These are phyloP conservation scores for Pipistrellus pygmaeus DNA, from an alignment of 2,797 vertebrate species.

Conservation along the genomic window DNA sequence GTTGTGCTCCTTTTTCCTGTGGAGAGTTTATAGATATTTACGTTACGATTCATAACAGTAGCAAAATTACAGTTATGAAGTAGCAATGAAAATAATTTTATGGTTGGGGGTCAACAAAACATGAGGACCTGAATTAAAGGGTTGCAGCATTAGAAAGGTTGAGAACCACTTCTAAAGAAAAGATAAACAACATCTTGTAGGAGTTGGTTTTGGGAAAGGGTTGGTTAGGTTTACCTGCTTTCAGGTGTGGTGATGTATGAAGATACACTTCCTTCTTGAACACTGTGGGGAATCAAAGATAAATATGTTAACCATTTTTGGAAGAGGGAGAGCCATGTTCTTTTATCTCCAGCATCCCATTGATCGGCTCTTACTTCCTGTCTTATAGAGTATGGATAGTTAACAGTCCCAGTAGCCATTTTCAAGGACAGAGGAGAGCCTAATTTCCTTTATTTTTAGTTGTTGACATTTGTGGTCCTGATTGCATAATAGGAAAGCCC, in stretches of 20 bases:
- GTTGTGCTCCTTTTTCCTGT: slow-evolving; percentile 24
- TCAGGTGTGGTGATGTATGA: slow-evolving; percentile 88
- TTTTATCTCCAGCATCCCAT: background rate
- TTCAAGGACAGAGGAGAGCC: slow-evolving; percentile 65
- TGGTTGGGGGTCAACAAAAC: no score
- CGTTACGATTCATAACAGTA: no score
- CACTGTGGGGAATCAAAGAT: slow-evolving; percentile 76
- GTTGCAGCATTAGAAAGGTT: no score
- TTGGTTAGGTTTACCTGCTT: slow-evolving; percentile 82
- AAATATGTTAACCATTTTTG: slow-evolving; percentile 51
- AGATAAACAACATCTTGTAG: background rate
- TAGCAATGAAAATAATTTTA: no score
- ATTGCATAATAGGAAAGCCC: slow-evolving; percentile 69
- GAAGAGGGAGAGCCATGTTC: background rate
- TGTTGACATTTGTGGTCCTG: slow-evolving; percentile 69
- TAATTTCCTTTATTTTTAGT: slow-evolving; percentile 79
- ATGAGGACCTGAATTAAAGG: no score
- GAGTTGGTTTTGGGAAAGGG: background rate
- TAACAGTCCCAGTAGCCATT: slow-evolving; percentile 18
- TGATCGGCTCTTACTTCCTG: background rate
- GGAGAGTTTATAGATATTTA: background rate
- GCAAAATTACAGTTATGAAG: no score
- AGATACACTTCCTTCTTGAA: slow-evolving; percentile 85
- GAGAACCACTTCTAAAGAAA: background rate
- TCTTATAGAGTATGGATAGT: background rate